Evolutionary conservation across 2,888 invertebrate species (phyloP), one percentile per base, ranked within the genome.

Genomic region (Podotricha telesiphe): DNA sequence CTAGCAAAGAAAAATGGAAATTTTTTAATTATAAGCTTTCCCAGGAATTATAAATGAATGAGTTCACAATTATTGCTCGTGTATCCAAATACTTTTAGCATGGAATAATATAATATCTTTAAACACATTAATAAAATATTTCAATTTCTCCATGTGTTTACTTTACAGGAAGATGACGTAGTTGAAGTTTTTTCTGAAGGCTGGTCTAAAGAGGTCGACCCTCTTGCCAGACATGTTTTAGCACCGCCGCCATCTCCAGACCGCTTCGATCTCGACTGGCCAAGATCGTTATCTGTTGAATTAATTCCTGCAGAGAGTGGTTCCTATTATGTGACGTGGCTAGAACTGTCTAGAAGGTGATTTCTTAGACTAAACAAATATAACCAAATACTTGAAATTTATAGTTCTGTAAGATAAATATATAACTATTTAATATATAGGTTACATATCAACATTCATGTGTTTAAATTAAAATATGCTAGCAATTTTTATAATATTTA

Each of bases 171-270:
- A 37, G 94, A 95, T 68, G 94, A 95, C 73, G 89, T 95, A 74
- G 96, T 97, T 20, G 96, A 97, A 88, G 95, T 97, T 61, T 97
- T 97, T 85, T 97, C 97, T 58, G 96, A 97, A 78, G 97, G 97
- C 45, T 97, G 97, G 97, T 91, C 79, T 0, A 87, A 85, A 70
- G 89, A 90, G 37, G 83, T 88, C 17, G 94, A 94, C 76, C 88
- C 91, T n/a, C 82, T 94, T 19, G 93, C 94, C n/a, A 91, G 93
- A 28, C 94, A 94, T 70, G 88, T 94, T 10, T 83, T 94, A 17
- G 93, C 94, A 19, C 94, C 94, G 3, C 94, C 94, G 13, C 89
- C 94, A 0, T 90, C 93, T 0, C 91, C 93, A 0, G 95, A 95
- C 78, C 89, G 93, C 28, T 94, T 95, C 51, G 94, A 94, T 68